Evolutionary conservation across 2,113 vertebrate genomes (phyloP).

Genomic region (Axis porcinus): DNA sequence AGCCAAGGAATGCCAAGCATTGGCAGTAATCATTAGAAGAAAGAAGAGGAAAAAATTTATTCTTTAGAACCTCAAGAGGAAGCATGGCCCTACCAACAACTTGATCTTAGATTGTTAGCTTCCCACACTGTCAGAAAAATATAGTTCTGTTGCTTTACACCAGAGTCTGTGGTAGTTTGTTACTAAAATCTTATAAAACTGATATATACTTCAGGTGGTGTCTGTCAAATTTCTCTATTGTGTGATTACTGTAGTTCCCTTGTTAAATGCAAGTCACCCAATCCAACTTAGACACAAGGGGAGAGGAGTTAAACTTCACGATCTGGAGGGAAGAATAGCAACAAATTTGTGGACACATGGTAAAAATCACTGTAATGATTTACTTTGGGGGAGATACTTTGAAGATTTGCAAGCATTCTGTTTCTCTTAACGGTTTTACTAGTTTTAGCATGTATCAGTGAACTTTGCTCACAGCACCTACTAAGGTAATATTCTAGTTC

Average conservation of each 20-base stretch:
- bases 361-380: neutral
- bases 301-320: neutral
- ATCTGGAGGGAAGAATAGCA: neutral
- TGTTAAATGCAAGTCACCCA: neutral
- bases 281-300: neutral
- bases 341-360: neutral
- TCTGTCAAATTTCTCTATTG: neutral
- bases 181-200: neutral
- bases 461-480: neutral
- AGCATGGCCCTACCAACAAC: neutral
- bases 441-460: neutral
- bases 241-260: neutral
- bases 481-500: neutral
- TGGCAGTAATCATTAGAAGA: neutral
- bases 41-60: neutral
- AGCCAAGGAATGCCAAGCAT: neutral
- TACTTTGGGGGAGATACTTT: neutral
- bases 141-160: neutral
- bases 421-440: neutral
- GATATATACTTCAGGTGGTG: neutral
- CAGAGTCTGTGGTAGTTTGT: neutral
- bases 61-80: neutral
- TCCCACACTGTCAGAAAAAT: neutral
- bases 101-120: neutral
- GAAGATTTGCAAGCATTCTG: neutral